Base-by-base conservation (phyloP, 35 echinoderm and acorn worm genomes). In the Heliocidaris erythrogramma region DNA sequence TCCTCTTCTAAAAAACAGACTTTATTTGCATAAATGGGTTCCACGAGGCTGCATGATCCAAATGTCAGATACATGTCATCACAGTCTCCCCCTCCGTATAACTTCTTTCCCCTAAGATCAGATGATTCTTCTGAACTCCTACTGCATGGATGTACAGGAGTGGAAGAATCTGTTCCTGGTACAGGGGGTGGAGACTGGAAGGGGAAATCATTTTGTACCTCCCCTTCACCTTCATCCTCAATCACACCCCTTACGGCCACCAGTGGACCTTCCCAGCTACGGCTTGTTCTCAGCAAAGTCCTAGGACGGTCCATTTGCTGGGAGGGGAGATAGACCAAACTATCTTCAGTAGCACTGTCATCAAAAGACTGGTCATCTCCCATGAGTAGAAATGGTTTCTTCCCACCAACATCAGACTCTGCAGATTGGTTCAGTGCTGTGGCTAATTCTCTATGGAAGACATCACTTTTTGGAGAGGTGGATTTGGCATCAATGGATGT, bases 391-490 rank as follows among this genome's bases (percentile, higher is more conserved):
- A 78, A 78, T 78, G 65, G 65, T 27, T 78, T 78, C 65, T 78
- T 78, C 65, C 65, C 27, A 21, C 65, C 65, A 78, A 78, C 65
- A 78, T n/a, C 7, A 78, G 65, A n/a, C 65, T 18, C 65, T 27
- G 65, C 18, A 78, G 65, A 89, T 31, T 47, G 87, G 47, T 48
- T 89, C 87, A 89, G 31, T 89, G 87, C 87, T 47, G 87, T 32
- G 29, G 87, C 14, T 47, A 78, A 21, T 27, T 48, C 47, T n/a
- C 87, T 48, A 89, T 89, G 87, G 87, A 89, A 89, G 87, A 89
- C 87, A 47, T 89, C 87, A 89, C 47, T 89, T 48, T 89, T 89
- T 47, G 87, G 87, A 89, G 87, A 31, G 87, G 87, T 89, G 87
- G 87, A 89, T 48, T 89, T 89, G 31, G 47, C 87, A 89, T 89